Base-by-base conservation (phyloP, 2,888 invertebrate species). In the Dendrolimus pini region DNA sequence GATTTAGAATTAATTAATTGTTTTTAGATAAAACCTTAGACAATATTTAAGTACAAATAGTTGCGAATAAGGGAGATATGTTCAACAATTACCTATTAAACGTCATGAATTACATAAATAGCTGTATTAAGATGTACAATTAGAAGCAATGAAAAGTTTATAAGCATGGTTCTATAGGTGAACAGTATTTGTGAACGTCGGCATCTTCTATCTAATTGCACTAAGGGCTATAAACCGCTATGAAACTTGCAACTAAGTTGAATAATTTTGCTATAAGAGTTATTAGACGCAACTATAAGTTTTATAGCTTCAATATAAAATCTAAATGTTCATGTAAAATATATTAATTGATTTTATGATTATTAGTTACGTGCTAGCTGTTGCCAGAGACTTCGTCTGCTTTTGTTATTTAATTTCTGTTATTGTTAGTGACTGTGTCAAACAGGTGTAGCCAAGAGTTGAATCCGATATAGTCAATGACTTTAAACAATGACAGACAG, bases 191-290 rank as follows among this genome's bases (percentile, higher is more conserved):
- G 76, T 74, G 65, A 69, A 68, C 69, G 82, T 76, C 82, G 83
- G 84, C 78, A 66, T 76, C 78, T 80, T 80, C 80, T 77, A 75
- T 71, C 71, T 82, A 80, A 84, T 83, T 78, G 82, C 78, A 70
- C 74, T 71, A 68, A 66, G 68, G 71, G 75, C 78, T 69, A 77
- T 84, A 83, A 82, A 78, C 66, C 65, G 65, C 58, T 63, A 66
- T 67, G 73, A 74, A 72, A 70, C 68, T 72, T 72, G 83, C 84
- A 84, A 84, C 83, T 75, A 78, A 80, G 82, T 83, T 77, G 62
- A 62, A 66, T 64, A 69, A 70, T 70, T 70, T 72, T 68, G 71
- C 66, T 47, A 47, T 47, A 47, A 47, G 47, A 47, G 12, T 47
- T 47, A 47, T 47, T 47, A 70, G 70, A 64, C 64, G 68, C 70